These are phyloP conservation scores for Oscheius sp. DNA, from an alignment of 2,888 invertebrate genomes.

Conservation along the genomic window DNA sequence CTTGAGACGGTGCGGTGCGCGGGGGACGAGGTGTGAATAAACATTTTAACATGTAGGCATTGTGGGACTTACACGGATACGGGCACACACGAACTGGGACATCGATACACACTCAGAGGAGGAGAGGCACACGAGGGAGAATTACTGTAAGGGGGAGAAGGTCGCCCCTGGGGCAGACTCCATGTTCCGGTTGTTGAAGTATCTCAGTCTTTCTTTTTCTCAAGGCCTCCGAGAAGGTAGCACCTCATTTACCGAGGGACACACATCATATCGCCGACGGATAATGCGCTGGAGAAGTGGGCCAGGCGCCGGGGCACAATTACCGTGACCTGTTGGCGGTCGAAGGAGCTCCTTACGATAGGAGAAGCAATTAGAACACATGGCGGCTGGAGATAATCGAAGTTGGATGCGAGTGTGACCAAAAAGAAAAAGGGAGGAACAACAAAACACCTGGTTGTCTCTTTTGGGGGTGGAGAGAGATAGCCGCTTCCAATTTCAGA, in stretches of 20 bases:
- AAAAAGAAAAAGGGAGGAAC: constrained; percentile 1
- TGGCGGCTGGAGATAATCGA: constrained; percentile 4
- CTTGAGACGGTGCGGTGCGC: constrained; percentile 30
- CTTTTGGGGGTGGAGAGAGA: not conserved
- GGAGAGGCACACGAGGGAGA: not conserved
- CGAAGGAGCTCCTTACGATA: constrained; percentile 11
- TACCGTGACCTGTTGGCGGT: constrained; percentile 24
- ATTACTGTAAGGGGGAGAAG: constrained; percentile 1
- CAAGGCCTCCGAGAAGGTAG: constrained; percentile 24
- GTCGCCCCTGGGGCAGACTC: constrained; percentile 1
- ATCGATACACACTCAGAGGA: constrained; percentile 17
- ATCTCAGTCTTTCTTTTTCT: too few relatives aligned
- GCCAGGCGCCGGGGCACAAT: constrained; percentile 39
- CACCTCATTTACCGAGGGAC: constrained; percentile 30
- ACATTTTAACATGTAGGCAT: constrained; percentile 32
- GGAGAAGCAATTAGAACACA: constrained; percentile 19
- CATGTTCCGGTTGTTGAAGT: constrained; percentile 15
- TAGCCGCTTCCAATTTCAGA: constrained; percentile 1
- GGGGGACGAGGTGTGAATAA: constrained; percentile 31
- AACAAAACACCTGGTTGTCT: not conserved
- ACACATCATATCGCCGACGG: constrained; percentile 35
- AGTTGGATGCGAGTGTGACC: not conserved
- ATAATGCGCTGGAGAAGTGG: constrained; percentile 35
- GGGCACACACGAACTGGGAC: constrained; percentile 33
- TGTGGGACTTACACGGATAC: constrained; percentile 26